phyloP scores from a whole-genome alignment of 2,797 vertebrate genomes.

The Leptatherina wallacei region DNA sequence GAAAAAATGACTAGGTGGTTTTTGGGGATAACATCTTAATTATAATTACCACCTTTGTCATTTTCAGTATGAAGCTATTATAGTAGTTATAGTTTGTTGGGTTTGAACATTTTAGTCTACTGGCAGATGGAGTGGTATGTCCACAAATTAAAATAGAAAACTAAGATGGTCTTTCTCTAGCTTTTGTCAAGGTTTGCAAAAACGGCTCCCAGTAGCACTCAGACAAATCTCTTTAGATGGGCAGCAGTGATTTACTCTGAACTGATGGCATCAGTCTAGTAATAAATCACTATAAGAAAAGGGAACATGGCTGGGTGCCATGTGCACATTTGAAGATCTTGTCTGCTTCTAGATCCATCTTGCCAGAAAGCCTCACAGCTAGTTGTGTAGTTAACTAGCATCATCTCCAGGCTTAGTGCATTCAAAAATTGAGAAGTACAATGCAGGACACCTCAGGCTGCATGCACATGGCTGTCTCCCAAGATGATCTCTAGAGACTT shows the following conservation, averaged over 20 bases:
- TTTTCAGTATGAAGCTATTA: background rate
- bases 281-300: conserved; percentile 25
- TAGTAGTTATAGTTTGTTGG: background rate
- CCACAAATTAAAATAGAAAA: background rate
- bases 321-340: conserved; percentile 55
- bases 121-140: background rate
- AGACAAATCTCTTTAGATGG: conserved; percentile 12
- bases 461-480: conserved; percentile 21
- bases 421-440: background rate
- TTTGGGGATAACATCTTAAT: background rate
- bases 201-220: background rate
- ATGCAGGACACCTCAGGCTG: conserved; percentile 23
- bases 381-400: conserved; percentile 13
- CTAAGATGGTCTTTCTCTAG: fast-evolving
- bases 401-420: conserved; percentile 1
- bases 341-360: conserved; percentile 20
- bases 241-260: conserved; percentile 43
- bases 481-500: conserved; percentile 24
- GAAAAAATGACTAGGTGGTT: background rate
- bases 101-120: background rate
- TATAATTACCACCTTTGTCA: background rate
- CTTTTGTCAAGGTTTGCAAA: background rate
- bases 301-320: conserved; percentile 53
- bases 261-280: conserved; percentile 43
- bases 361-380: conserved; percentile 38